phyloP scores from a whole-genome alignment of 2,888 invertebrate genomes.

The Pemphredon lugubris region DNA sequence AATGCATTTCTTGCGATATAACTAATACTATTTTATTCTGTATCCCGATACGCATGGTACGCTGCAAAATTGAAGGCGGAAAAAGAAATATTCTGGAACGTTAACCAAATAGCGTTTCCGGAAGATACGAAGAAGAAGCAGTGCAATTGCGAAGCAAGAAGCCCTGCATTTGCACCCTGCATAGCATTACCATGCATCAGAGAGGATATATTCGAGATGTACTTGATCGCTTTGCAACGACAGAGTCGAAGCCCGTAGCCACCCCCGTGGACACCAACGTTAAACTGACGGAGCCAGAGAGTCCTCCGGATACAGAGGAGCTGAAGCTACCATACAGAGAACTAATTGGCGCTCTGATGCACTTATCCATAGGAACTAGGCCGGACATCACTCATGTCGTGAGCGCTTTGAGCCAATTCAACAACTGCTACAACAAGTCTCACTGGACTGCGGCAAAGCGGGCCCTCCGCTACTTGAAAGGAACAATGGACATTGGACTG shows the following conservation, averaged over 20 bases:
- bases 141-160: no score
- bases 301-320: background rate
- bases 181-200: background rate
- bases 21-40: no score
- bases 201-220: background rate
- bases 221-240: background rate
- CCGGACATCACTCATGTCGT: slow-evolving; percentile 5
- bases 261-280: background rate
- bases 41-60: no score
- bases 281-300: background rate
- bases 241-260: background rate
- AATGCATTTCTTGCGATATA: no score
- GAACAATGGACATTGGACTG: slow-evolving; percentile 5
- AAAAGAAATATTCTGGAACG: no score
- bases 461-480: slow-evolving; percentile 5
- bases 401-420: background rate
- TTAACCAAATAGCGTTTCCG: no score
- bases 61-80: no score
- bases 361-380: background rate
- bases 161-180: no score
- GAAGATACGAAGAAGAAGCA: no score
- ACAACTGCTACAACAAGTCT: no score
- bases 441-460: slow-evolving; percentile 11
- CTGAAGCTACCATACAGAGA: background rate
- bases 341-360: background rate